Percentiles rank a stretch among this genome's conserved stretches.
Conservation (phyloP, 2,113 vertebrate species). For the Carollia perspicillata region DNA sequence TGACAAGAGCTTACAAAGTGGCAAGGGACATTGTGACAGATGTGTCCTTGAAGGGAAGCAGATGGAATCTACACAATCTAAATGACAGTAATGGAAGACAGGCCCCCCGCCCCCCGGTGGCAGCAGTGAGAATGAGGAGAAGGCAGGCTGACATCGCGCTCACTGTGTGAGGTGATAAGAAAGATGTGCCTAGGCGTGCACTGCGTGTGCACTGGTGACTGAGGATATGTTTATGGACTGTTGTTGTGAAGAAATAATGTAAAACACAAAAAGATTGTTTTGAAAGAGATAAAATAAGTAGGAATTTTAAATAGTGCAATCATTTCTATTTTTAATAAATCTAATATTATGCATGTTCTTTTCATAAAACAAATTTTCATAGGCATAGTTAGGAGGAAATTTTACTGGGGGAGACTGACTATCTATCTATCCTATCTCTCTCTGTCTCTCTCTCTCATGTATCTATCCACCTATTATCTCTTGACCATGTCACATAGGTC, state of each 20-base stretch:
- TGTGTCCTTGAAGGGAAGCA: neutral
- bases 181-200: fast-evolving
- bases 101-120: neutral
- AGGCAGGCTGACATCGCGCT: neutral
- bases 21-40: neutral
- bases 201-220: neutral
- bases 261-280: neutral
- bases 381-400: neutral
- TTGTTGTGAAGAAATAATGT: neutral
- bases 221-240: neutral
- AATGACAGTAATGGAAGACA: too few species aligned
- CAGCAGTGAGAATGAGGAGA: neutral
- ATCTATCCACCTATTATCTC: neutral
- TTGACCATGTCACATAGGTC: neutral
- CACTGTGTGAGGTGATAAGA: too few species aligned
- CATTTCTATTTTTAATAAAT: neutral
- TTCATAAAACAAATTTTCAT: neutral
- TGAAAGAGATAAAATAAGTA: neutral
- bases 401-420: neutral
- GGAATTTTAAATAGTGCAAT: neutral
- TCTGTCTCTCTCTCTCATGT: too few species aligned
- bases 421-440: neutral
- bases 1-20: neutral
- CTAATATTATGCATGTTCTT: neutral
- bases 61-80: neutral